Evolutionary conservation across 2,113 vertebrate genomes (phyloP).

Genomic region (Spilogale gracilis): DNA sequence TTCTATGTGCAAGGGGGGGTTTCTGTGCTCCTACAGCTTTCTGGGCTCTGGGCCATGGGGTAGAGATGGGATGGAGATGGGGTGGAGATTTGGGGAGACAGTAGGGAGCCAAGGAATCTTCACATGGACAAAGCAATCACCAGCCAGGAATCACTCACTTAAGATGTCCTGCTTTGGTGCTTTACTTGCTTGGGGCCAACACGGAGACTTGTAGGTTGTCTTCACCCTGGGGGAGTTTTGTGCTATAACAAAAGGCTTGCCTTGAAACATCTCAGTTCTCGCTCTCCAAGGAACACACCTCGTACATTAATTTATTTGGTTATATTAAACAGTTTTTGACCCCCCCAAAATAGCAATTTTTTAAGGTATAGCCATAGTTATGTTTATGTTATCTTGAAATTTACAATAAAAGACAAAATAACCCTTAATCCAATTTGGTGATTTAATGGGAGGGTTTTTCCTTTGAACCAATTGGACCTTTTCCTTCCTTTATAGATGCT

Average conservation of each 20-base stretch:
- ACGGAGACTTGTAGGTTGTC: not conserved
- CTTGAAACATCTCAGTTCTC: not conserved
- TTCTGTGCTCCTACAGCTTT: not conserved
- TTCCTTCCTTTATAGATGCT: not conserved
- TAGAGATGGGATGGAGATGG: not conserved
- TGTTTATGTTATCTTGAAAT: not conserved
- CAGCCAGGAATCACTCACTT: not conserved
- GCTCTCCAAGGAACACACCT: not conserved
- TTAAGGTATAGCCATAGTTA: too few relatives aligned
- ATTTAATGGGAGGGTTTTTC: not conserved
- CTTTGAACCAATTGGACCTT: not conserved
- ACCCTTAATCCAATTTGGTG: not conserved
- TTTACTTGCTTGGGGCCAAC: not conserved
- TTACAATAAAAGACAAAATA: not conserved
- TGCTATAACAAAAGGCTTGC: not conserved
- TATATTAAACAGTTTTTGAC: not conserved
- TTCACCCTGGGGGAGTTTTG: not conserved
- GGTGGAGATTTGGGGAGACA: too few relatives aligned
- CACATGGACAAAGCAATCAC: not conserved
- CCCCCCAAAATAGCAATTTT: not conserved
- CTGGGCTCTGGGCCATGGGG: fast-evolving
- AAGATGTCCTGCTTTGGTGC: not conserved
- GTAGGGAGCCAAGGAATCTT: fast-evolving
- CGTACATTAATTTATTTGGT: not conserved
- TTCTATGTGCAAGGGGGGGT: fast-evolving